These are phyloP conservation scores for Montipora sp. DNA, from an alignment of 64 coral and sea anemone genomes.

Conservation along the genomic window DNA sequence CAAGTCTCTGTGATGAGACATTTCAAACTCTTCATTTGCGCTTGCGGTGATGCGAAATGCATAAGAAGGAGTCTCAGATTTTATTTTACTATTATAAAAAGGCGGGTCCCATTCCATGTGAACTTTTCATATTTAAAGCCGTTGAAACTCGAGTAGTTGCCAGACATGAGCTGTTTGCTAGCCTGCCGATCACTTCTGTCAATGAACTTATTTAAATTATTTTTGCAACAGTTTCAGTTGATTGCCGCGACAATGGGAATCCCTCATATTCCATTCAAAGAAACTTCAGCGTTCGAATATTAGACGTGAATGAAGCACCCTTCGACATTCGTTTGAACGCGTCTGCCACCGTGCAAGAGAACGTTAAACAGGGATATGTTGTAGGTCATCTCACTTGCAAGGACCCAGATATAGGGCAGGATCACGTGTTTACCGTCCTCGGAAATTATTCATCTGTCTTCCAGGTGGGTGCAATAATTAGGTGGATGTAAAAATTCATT, in stretches of 20 bases:
- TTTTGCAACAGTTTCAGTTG: conserved; percentile 63
- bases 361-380: conserved; percentile 16
- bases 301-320: conserved; percentile 82
- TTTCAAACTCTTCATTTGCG: not conserved
- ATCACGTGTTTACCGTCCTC: conserved; percentile 51
- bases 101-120: too few relatives aligned
- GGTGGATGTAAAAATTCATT: not conserved
- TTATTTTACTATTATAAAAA: too few relatives aligned
- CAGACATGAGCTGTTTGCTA: too few relatives aligned
- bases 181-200: too few relatives aligned
- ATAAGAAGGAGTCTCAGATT: too few relatives aligned
- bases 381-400: conserved; percentile 56
- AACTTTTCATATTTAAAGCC: too few relatives aligned
- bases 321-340: conserved; percentile 67
- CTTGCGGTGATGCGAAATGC: too few relatives aligned
- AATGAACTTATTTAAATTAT: not conserved
- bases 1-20: too few relatives aligned
- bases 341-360: conserved; percentile 53
- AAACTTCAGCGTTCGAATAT: conserved; percentile 44
- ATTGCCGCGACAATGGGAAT: conserved; percentile 67
- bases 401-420: conserved; percentile 67
- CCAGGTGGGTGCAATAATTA: conserved; percentile 34
- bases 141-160: too few relatives aligned
- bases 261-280: conserved; percentile 57
- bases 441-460: conserved; percentile 82